These are phyloP conservation scores for Artemia franciscana DNA, from an alignment of 1,140 invertebrate species.

Conservation along the genomic window DNA sequence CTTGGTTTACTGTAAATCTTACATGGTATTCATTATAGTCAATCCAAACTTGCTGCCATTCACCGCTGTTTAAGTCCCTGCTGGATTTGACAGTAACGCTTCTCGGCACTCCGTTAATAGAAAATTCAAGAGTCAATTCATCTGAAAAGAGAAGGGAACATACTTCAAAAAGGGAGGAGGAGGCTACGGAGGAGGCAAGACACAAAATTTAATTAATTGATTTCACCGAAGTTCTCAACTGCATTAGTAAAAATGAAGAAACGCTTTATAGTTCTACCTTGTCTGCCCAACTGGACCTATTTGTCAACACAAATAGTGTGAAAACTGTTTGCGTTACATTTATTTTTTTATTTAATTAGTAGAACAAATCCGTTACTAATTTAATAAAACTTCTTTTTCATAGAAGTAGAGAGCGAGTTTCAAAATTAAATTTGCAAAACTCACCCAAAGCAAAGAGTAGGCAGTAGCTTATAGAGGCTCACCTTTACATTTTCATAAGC, in stretches of 20 bases:
- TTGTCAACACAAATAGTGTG: too few relatives aligned
- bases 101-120: slow-evolving; percentile 49
- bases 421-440: too few relatives aligned
- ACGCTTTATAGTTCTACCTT: too few relatives aligned
- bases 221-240: background rate
- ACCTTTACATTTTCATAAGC: too few relatives aligned
- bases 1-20: slow-evolving; percentile 72
- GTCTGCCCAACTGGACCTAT: too few relatives aligned
- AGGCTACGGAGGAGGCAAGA: background rate
- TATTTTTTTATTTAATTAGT: too few relatives aligned
- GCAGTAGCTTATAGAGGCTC: too few relatives aligned
- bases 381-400: too few relatives aligned
- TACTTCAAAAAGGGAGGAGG: slow-evolving; percentile 2
- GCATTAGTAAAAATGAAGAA: background rate
- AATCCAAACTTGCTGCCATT: slow-evolving; percentile 83
- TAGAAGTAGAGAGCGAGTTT: too few relatives aligned
- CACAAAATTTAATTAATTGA: background rate
- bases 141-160: slow-evolving; percentile 37
- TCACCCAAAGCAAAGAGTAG: too few relatives aligned
- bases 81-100: slow-evolving; percentile 54
- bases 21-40: slow-evolving; percentile 81
- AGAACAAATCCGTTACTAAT: too few relatives aligned
- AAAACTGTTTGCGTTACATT: too few relatives aligned
- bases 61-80: slow-evolving; percentile 57
- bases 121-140: slow-evolving; percentile 69